Conservation (phyloP, 2,888 invertebrate genomes). For the Carterocephalus palaemon region DNA sequence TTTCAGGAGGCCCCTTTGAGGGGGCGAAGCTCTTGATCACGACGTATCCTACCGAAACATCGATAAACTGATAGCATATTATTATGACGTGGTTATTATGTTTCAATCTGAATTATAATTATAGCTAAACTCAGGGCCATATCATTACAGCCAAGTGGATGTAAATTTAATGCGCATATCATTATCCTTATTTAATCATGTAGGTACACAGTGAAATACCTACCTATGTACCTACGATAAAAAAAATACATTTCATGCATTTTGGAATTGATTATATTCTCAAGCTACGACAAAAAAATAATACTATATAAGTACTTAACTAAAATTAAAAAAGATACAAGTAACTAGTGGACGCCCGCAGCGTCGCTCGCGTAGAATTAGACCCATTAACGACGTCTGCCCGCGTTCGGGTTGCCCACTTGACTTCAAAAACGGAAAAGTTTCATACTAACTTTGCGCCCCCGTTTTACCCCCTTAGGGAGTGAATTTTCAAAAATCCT, state of each 20-base stretch:
- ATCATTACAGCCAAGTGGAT: constrained; percentile 12
- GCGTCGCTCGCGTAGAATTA: too few relatives aligned
- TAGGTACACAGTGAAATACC: too few relatives aligned
- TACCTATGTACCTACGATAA: too few relatives aligned
- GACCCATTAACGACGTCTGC: too few relatives aligned
- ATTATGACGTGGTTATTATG: constrained; percentile 16
- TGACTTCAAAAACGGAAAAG: too few relatives aligned
- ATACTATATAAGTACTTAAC: too few relatives aligned
- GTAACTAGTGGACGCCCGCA: neutral
- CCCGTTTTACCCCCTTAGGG: too few relatives aligned
- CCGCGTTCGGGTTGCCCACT: too few relatives aligned
- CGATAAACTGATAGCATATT: constrained; percentile 13
- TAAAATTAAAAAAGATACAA: neutral
- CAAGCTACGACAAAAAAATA: too few relatives aligned
- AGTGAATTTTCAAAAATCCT: too few relatives aligned
- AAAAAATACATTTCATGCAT: constrained; percentile 4
- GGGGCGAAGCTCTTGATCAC: neutral
- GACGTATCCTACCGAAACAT: constrained; percentile 1
- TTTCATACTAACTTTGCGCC: too few relatives aligned
- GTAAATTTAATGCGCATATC: constrained; percentile 14
- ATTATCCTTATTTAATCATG: constrained; percentile 1
- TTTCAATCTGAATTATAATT: constrained; percentile 19
- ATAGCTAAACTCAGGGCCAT: constrained; percentile 2
- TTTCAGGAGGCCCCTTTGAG: constrained; percentile 10
- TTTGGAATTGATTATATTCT: too few relatives aligned